A percentile compares a stretch with the other conserved stretches of the same genome.
These are phyloP conservation scores for Agrotis clavis DNA, from an alignment of 2,888 invertebrate genomes.

Conservation along the genomic window DNA sequence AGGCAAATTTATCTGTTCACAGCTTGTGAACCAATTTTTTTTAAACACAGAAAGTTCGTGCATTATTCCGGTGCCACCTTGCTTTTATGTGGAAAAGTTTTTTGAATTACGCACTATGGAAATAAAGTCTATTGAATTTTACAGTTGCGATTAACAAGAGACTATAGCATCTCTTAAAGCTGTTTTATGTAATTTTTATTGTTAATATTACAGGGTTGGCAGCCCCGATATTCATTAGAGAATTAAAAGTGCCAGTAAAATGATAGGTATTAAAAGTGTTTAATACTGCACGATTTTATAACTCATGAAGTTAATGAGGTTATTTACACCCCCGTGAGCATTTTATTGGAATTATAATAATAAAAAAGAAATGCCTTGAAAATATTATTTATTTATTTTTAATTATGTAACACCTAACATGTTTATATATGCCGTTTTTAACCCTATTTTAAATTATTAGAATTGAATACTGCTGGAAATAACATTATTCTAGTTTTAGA, in stretches of 20 bases:
- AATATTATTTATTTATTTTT: neutral
- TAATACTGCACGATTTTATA: neutral
- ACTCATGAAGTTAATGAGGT: conserved; percentile 11
- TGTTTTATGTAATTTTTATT: conserved; percentile 17
- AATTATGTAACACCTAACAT: no score
- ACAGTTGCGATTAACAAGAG: conserved; percentile 10
- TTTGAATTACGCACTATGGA: conserved; percentile 39
- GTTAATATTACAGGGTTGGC: conserved; percentile 18
- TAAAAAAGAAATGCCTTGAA: neutral
- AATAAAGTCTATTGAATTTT: conserved; percentile 45
- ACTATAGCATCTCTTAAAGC: conserved; percentile 4
- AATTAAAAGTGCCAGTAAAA: conserved; percentile 23
- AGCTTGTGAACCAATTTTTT: conserved; percentile 51
- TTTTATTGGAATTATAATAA: neutral
- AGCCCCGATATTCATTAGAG: conserved; percentile 25
- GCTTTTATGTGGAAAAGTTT: conserved; percentile 60
- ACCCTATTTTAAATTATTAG: no score
- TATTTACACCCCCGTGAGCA: neutral
- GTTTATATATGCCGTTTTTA: no score
- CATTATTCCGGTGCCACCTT: conserved; percentile 46
- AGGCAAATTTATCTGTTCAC: conserved; percentile 64
- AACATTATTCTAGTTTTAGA: no score
- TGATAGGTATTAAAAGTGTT: neutral
- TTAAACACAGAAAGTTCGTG: conserved; percentile 50
- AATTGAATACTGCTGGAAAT: no score